Conservation (phyloP, 2,888 invertebrate genomes). For the Coenonympha arcania region DNA sequence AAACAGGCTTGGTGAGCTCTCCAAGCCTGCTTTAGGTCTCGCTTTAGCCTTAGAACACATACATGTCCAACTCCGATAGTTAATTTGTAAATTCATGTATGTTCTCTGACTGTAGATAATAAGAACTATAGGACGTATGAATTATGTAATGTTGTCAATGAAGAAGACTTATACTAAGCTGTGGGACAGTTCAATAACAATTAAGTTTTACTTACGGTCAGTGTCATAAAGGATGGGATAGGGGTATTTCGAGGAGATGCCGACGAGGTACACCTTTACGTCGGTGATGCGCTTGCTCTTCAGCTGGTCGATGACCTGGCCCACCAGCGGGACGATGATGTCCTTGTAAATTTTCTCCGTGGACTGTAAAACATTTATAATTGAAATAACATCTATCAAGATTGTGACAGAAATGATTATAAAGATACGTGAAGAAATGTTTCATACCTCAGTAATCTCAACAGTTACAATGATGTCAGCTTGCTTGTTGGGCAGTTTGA, state of each 20-base stretch:
- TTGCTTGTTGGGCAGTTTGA: slow-evolving; percentile 80
- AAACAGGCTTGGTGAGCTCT: too few species aligned
- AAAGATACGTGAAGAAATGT: not conserved
- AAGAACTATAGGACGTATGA: too few species aligned
- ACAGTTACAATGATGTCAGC: slow-evolving; percentile 88
- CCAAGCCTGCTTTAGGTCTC: too few species aligned
- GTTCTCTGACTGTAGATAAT: too few species aligned
- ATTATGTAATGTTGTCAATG: too few species aligned
- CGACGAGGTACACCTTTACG: slow-evolving; percentile 67
- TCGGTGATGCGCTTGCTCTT: slow-evolving; percentile 69
- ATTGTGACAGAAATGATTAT: not conserved
- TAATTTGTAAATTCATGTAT: too few species aligned
- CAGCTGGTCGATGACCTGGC: slow-evolving; percentile 74
- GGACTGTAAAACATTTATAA: slow-evolving; percentile 40
- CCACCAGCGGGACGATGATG: slow-evolving; percentile 75
- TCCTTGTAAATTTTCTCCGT: slow-evolving; percentile 79
- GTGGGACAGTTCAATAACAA: too few species aligned
- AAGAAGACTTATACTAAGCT: too few species aligned
- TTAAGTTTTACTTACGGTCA: slow-evolving; percentile 65
- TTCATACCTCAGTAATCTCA: slow-evolving; percentile 70
- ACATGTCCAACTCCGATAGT: too few species aligned
- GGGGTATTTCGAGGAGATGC: slow-evolving; percentile 72
- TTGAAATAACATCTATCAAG: not conserved
- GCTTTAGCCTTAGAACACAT: too few species aligned
- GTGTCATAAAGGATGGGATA: slow-evolving; percentile 63